phyloP scores from a whole-genome alignment of 2,797 vertebrate species.

The Neopelma chrysocephalum region DNA sequence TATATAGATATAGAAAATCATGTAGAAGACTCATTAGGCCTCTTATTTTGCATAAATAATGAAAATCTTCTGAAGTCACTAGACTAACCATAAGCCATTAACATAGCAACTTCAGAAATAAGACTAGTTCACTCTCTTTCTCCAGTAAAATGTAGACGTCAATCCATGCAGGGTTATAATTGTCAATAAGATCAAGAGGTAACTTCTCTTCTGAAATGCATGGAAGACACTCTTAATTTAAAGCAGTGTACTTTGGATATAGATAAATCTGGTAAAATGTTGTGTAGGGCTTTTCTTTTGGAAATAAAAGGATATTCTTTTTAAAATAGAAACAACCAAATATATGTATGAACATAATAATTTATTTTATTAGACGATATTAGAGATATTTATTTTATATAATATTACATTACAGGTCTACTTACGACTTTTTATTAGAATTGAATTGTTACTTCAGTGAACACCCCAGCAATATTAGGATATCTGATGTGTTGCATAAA shows the following conservation, averaged over 20 bases:
- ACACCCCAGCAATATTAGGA: not conserved
- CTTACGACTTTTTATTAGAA: not conserved
- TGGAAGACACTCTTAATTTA: not conserved
- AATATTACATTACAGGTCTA: not conserved
- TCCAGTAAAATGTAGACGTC: not conserved
- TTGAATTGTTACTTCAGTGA: not conserved
- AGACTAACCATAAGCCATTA: not conserved
- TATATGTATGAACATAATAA: not conserved
- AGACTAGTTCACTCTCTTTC: not conserved
- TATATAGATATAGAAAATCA: not conserved
- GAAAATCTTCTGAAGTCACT: not conserved
- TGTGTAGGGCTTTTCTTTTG: not conserved
- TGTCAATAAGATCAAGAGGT: not conserved
- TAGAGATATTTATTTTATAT: not conserved
- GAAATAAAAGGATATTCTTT: not conserved
- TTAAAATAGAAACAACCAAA: not conserved
- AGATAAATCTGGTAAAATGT: not conserved
- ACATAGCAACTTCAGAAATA: not conserved
- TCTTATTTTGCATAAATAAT: not conserved
- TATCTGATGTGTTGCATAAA: not conserved
- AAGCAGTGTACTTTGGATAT: not conserved
- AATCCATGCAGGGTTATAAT: not conserved
- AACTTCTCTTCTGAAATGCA: not conserved
- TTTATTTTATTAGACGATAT: not conserved
- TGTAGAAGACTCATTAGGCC: not conserved